Evolutionary conservation across 2,888 invertebrate genomes (phyloP), one percentile per base, ranked within the genome.

Genomic region (Polydesmus complanatus): DNA sequence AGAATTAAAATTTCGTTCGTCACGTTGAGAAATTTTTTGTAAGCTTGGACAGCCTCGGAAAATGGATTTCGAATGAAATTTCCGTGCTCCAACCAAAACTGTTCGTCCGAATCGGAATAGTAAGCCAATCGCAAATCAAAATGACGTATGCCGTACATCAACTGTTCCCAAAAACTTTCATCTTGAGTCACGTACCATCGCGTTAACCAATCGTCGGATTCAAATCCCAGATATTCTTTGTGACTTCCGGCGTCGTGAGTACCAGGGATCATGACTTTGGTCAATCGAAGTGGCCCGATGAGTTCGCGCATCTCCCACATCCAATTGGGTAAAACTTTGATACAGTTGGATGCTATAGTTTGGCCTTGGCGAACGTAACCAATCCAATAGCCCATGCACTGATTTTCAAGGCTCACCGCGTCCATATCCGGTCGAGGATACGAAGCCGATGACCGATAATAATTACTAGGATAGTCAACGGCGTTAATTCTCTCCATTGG

Each of bases 271-370:
- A 85, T 80, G 2, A 84, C 14, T 8, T 61, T 56, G 18, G 50
- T 47, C 19, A 61, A 25, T 22, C 48, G 50, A n/a, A 63, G 27
- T 14, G 27, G 21, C 1, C 57, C 58, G 5, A 63, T 49, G 22
- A 50, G 37, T 5, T 70, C 73, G 74, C 74, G 75, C 64, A 75
- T 70, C 8, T 87, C 84, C 68, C 80, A 79, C 88, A 90, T 88
- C 90, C 91, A 91, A 25, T 84, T 86, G 0, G 90, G 89, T 70
- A 85, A 83, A 64, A 88, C 86, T 70, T 83, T 83, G 26, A 91
- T 74, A 69, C 90, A 90, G 67, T 84, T 74, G 27, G 70, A 71
- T 50, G 72, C 70, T 27, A 75, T 65, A 23, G 77, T 62, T 53
- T 58, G 57, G 56, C 65, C 63, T 18, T 26, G 21, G 14, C 63